A percentile compares a stretch with the other conserved stretches of the same genome.
Conservation (phyloP, 1,140 invertebrate genomes). For the Harpegnathos saltator region DNA sequence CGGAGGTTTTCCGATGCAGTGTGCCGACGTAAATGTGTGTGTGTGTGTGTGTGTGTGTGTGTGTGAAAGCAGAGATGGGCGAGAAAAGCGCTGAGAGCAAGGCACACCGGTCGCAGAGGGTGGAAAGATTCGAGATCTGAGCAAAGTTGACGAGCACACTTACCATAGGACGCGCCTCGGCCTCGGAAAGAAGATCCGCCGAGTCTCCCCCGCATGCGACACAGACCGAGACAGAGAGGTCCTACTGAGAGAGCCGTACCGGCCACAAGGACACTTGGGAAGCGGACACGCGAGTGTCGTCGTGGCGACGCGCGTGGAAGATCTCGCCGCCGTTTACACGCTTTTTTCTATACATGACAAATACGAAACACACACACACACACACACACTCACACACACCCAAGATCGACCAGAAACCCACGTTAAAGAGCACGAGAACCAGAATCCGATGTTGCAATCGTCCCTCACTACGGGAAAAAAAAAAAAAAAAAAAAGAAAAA, state of each 20-base stretch:
- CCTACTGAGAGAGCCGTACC: not conserved
- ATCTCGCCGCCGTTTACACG: slow-evolving; percentile 33
- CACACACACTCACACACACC: not conserved
- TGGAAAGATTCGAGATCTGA: not conserved
- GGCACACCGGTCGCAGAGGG: not conserved
- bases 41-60: too few species aligned
- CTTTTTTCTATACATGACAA: not conserved
- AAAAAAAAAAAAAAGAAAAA: too few species aligned
- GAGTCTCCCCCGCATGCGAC: not conserved
- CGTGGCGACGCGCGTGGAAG: slow-evolving; percentile 37
- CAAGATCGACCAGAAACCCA: not conserved
- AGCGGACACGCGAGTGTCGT: slow-evolving; percentile 33
- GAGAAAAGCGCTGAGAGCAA: not conserved
- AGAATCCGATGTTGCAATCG: slow-evolving; percentile 18
- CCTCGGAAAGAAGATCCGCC: not conserved
- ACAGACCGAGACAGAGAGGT: slow-evolving; percentile 4
- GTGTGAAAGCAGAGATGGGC: slow-evolving; percentile 12
- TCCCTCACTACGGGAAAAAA: not conserved
- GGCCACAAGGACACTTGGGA: slow-evolving; percentile 13
- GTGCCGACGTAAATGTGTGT: too few species aligned
- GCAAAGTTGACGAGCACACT: slow-evolving; percentile 11
- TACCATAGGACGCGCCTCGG: slow-evolving; percentile 21
- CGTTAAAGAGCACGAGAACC: slow-evolving; percentile 25
- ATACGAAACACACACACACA: too few species aligned
- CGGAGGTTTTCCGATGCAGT: too few species aligned